Evolutionary conservation across 2,797 vertebrate genomes (phyloP).

Genomic region (Erpetoichthys calabaricus): DNA sequence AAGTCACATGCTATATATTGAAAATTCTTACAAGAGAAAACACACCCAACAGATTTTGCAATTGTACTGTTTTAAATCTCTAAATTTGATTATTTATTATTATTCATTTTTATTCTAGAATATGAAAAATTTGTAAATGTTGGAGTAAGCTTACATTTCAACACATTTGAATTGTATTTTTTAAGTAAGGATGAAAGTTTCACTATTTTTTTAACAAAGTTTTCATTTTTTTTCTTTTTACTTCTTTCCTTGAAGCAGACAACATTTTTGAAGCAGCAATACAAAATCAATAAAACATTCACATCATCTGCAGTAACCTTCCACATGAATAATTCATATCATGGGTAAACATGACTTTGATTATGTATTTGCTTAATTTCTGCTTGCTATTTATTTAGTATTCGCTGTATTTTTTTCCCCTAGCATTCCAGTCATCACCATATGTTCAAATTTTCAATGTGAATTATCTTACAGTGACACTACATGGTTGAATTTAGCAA

Average conservation of each 20-base stretch:
- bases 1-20: no score
- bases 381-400: conserved; percentile 7
- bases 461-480: conserved; percentile 35
- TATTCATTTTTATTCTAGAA: no score
- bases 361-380: conserved; percentile 9
- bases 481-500: conserved; percentile 24
- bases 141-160: no score
- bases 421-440: background rate
- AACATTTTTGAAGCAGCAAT: background rate
- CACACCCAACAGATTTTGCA: no score
- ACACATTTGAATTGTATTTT: no score
- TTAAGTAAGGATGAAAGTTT: no score
- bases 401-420: background rate
- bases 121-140: no score
- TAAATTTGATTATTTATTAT: no score
- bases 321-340: conserved; percentile 23
- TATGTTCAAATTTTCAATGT: conserved; percentile 22
- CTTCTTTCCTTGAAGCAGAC: background rate
- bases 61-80: no score
- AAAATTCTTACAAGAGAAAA: no score
- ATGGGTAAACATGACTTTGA: conserved; percentile 13
- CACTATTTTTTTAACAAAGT: no score
- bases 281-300: conserved; percentile 2
- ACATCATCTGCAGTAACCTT: background rate
- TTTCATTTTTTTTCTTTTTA: background rate